Evolutionary conservation across 2,888 invertebrate genomes (phyloP), one percentile per base, ranked within the genome.

Genomic region (Plutella xylostella): DNA sequence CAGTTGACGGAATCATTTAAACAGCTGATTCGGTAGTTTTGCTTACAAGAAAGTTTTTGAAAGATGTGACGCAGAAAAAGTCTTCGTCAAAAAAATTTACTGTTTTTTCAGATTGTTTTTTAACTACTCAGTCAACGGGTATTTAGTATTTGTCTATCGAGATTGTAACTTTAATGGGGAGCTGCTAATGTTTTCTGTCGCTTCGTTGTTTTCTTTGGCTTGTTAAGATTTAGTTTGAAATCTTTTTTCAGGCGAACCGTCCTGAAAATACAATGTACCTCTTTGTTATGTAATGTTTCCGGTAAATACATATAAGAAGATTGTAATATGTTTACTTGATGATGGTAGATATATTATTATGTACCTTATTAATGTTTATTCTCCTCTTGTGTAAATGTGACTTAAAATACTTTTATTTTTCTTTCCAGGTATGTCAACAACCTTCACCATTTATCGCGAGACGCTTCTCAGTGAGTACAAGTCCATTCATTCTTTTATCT

Each of bases 171-270:
- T 19, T 37, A 18, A 35, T 17, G 35, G 19, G 6, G 7, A 37
- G 20, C 12, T 37, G 37, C 37, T 37, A 19, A 37, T 19, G 37
- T 37, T 37, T 37, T 37, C 37, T 37, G 35, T 35, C 35, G 19
- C n/a, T 17, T 35, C 7, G 17, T n/a, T 4, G 31, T 4, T 11
- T 12, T 35, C 14, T 35, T 35, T 35, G 9, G 19, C 9, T 22
- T 22, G 22, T 22, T 22, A 22, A 9, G 9, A 5, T 22, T 22
- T 22, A 6, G 5, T 22, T 22, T 9, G 9, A 6, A 22, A 9
- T 6, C 22, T 22, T 22, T 22, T 22, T n/a, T n/a, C n/a, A n/a
- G n/a, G n/a, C n/a, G n/a, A n/a, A n/a, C n/a, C n/a, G n/a, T n/a
- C n/a, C n/a, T n/a, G n/a, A n/a, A n/a, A n/a, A n/a, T n/a, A n/a